Base-by-base conservation (phyloP, 37 sponge, comb jelly and placozoan genomes). In the Dysidea cf. avara region DNA sequence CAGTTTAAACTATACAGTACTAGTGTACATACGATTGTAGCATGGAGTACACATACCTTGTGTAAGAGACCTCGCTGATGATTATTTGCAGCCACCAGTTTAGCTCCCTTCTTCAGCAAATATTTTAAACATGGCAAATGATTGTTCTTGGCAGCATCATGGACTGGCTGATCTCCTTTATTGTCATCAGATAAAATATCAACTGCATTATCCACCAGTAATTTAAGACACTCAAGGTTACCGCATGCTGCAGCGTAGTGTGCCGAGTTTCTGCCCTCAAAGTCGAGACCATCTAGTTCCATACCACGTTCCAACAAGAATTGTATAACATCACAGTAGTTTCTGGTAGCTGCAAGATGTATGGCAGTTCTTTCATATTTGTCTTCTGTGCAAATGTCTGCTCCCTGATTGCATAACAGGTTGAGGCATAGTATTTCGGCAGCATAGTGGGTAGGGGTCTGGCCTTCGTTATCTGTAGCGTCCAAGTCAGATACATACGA, bases 201-300 rank as follows among this genome's bases (percentile, higher is more conserved):
- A 33, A 90, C 74, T 18, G 18, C 79, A 53, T 61, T 69, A 17
- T 60, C 48, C 25, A 26, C 29, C 58, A 90, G 53, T 22, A 64
- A 11, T 39, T 71, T 39, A 28, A 90, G 56, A 34, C 83, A 77
- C 40, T 29, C 51, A 28, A 86, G 30, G 48, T 71, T 86, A 2
- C 87, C 83, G n/a, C 69, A 21, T 24, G 31, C 47, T 37, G 83
- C 83, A 26, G 87, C 83, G 61, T 82, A 90, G 51, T 90, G 92
- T 26, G 83, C 83, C 36, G 92, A 87, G 32, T 72, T 76, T 69
- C 62, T 81, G 22, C 92, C 92, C 39, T 71, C 40, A n/a, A 35
- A 13, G 76, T 90, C 92, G 5, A 31, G 47, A 14, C 74, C 57
- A 35, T 86, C 92, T 37, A 86, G 59, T 37, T 81, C 83, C 47